Conservation (phyloP, 1,140 invertebrate genomes). For the Uloborus diversus region DNA sequence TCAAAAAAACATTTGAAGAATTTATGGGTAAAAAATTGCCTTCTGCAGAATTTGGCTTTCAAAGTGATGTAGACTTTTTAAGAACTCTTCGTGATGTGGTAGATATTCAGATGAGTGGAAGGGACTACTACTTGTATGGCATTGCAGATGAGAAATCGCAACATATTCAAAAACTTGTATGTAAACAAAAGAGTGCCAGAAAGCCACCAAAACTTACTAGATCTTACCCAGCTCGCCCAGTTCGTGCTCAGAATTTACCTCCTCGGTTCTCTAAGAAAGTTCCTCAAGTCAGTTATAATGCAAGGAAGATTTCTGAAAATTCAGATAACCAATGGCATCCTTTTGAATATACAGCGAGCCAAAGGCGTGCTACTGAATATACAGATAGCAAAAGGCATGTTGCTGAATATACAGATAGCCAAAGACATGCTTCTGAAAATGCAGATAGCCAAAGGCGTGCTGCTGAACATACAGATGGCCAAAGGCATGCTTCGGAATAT, state of each 20-base stretch:
- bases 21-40: not conserved
- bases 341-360: no score
- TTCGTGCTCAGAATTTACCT: no score
- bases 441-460: no score
- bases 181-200: not conserved
- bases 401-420: not conserved
- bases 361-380: not conserved
- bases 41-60: not conserved
- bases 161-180: constrained; percentile 10
- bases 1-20: not conserved
- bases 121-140: not conserved
- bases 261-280: no score
- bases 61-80: not conserved
- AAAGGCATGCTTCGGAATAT: no score
- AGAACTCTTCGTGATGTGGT: not conserved
- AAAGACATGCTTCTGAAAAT: not conserved
- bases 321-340: no score
- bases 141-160: not conserved
- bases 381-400: not conserved
- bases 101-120: not conserved
- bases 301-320: no score
- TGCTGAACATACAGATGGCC: no score
- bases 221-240: no score
- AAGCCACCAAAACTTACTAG: not conserved
- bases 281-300: no score